Evolutionary conservation across 1,140 invertebrate species (phyloP).

Genomic region (Ceratosolen solmsi): DNA sequence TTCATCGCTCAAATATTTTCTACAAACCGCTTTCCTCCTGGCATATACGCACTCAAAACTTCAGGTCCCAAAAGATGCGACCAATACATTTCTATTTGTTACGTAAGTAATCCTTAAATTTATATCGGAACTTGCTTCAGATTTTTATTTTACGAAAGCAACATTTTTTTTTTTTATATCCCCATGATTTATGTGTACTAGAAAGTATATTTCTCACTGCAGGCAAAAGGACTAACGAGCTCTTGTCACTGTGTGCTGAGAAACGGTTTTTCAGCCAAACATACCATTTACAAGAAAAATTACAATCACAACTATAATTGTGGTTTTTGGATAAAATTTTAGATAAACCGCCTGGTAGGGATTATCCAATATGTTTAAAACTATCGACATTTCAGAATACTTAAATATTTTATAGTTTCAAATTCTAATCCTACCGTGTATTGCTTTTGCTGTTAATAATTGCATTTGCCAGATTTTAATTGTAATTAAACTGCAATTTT

Average conservation of each 20-base stretch:
- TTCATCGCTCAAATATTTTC: neutral
- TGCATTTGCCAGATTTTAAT: too few species aligned
- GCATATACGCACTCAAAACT: neutral
- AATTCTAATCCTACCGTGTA: too few species aligned
- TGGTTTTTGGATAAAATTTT: too few species aligned
- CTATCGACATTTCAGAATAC: too few species aligned
- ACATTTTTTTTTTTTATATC: slow-evolving; percentile 13
- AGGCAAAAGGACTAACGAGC: neutral
- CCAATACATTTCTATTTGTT: neutral
- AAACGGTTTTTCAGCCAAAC: neutral
- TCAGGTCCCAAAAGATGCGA: neutral
- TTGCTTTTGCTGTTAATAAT: too few species aligned
- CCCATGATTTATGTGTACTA: slow-evolving; percentile 1
- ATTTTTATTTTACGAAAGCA: slow-evolving; percentile 6
- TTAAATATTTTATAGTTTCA: too few species aligned
- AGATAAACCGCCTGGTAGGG: too few species aligned
- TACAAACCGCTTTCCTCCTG: neutral
- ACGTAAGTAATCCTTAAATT: slow-evolving; percentile 8
- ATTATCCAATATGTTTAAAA: too few species aligned
- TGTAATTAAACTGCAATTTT: too few species aligned
- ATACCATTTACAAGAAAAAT: slow-evolving; percentile 4
- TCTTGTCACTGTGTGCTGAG: neutral
- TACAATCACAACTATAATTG: neutral
- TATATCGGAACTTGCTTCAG: slow-evolving; percentile 12
- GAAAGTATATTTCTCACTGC: neutral